phyloP scores from a whole-genome alignment of 2,113 vertebrate species.

The Asarcornis scutulata region DNA sequence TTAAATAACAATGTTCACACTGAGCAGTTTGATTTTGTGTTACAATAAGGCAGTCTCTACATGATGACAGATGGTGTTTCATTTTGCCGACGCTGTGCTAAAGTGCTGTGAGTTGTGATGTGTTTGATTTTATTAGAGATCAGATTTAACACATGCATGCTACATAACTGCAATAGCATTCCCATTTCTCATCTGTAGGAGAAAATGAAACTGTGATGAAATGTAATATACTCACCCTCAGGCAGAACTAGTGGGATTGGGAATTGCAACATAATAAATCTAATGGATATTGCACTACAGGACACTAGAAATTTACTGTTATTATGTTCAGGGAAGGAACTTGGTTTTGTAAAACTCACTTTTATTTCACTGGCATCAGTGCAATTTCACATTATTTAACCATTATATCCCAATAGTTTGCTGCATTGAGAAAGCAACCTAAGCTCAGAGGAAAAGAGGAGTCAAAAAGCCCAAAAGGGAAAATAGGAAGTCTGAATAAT shows the following conservation, averaged over 20 bases:
- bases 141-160: slow-evolving; percentile 98
- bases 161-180: slow-evolving; percentile 95
- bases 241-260: slow-evolving; percentile 95
- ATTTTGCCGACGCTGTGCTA: slow-evolving; percentile 90
- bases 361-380: slow-evolving; percentile 87
- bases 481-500: slow-evolving; percentile 46
- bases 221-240: slow-evolving; percentile 99
- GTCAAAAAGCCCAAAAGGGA: slow-evolving; percentile 55
- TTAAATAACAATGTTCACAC: slow-evolving; percentile 82
- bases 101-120: slow-evolving; percentile 94
- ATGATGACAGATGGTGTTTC: slow-evolving; percentile 95
- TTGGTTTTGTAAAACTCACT: slow-evolving; percentile 86
- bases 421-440: slow-evolving; percentile 69
- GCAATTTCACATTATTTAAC: slow-evolving; percentile 91
- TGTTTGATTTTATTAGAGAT: slow-evolving; percentile 99
- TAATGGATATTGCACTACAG: slow-evolving; percentile 98
- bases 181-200: slow-evolving; percentile 97
- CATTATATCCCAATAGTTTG: slow-evolving; percentile 84
- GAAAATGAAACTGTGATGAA: slow-evolving; percentile 99
- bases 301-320: slow-evolving; percentile 88
- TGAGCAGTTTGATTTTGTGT: slow-evolving; percentile 86
- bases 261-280: slow-evolving; percentile 99
- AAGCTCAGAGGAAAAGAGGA: slow-evolving; percentile 42
- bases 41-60: slow-evolving; percentile 90
- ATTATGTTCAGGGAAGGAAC: slow-evolving; percentile 84